Conservation (phyloP, 2,797 vertebrate species). For the Poeciliopsis gracilis region DNA sequence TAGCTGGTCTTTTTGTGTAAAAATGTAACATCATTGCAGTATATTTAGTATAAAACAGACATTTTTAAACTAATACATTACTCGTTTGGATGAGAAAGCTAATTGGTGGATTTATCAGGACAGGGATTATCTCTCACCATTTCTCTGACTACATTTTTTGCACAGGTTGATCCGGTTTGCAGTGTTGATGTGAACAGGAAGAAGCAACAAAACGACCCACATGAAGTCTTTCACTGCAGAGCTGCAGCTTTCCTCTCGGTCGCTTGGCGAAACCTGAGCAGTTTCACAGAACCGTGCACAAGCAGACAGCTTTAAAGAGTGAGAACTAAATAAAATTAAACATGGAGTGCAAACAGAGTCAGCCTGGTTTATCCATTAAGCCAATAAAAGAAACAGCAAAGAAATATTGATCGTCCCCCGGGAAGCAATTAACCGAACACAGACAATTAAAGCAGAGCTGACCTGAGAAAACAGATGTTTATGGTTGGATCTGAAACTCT, state of each 20-base stretch:
- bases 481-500: neutral
- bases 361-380: neutral
- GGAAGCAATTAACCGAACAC: neutral
- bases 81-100: too few relatives aligned
- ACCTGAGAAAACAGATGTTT: conserved; percentile 3
- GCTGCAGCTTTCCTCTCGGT: neutral
- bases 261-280: neutral
- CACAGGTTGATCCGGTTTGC: conserved; percentile 6
- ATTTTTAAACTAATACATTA: too few relatives aligned
- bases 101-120: neutral
- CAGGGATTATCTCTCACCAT: neutral
- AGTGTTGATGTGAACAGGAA: neutral
- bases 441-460: neutral
- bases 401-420: conserved; percentile 1
- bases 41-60: too few relatives aligned
- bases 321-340: conserved; percentile 3
- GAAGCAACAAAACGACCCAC: neutral
- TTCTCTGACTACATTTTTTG: neutral
- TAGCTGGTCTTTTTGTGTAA: too few relatives aligned
- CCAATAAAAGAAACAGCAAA: conserved; percentile 1
- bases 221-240: neutral
- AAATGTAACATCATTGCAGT: too few relatives aligned
- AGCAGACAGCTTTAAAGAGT: neutral
- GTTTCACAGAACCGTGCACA: neutral
- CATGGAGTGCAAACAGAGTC: neutral